A percentile compares a stretch with the other conserved stretches of the same genome.
Conservation (phyloP, 2,113 vertebrate genomes). For the Gadus chalcogrammus region DNA sequence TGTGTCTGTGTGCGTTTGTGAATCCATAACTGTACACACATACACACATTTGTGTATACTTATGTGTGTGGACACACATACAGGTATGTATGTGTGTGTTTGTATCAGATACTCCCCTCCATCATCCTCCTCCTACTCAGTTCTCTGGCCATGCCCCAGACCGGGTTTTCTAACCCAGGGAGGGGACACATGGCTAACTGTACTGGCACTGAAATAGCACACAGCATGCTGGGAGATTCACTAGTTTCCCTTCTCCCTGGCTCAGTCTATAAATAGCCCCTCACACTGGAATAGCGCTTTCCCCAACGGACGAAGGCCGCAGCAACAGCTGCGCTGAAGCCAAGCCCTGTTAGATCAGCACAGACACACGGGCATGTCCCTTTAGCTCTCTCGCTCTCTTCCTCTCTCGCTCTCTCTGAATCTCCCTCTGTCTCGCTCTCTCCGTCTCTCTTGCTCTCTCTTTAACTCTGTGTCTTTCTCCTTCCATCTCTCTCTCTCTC, state of each 20-base stretch:
- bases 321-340: conserved; percentile 76
- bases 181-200: conserved; percentile 55
- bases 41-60: too few species aligned
- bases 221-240: conserved; percentile 58
- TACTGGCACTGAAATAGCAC: conserved; percentile 66
- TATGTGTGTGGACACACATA: too few species aligned
- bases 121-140: background rate
- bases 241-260: conserved; percentile 61
- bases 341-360: conserved; percentile 67
- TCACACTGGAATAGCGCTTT: conserved; percentile 71
- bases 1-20: too few species aligned
- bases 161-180: conserved; percentile 47
- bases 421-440: conserved; percentile 8
- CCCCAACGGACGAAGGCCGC: conserved; percentile 66
- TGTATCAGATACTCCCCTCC: background rate
- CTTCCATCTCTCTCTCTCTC: conserved; percentile 1
- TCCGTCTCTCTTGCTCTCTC: conserved; percentile 1
- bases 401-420: conserved; percentile 14
- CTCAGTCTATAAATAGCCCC: conserved; percentile 69
- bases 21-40: too few species aligned
- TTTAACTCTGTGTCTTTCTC: conserved; percentile 18
- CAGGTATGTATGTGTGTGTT: conserved; percentile 5
- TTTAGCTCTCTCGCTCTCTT: conserved; percentile 19
- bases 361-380: conserved; percentile 50
- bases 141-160: conserved; percentile 32